These are phyloP conservation scores for Hippocampus barbouri DNA, from an alignment of 2,113 vertebrate genomes.

Conservation along the genomic window DNA sequence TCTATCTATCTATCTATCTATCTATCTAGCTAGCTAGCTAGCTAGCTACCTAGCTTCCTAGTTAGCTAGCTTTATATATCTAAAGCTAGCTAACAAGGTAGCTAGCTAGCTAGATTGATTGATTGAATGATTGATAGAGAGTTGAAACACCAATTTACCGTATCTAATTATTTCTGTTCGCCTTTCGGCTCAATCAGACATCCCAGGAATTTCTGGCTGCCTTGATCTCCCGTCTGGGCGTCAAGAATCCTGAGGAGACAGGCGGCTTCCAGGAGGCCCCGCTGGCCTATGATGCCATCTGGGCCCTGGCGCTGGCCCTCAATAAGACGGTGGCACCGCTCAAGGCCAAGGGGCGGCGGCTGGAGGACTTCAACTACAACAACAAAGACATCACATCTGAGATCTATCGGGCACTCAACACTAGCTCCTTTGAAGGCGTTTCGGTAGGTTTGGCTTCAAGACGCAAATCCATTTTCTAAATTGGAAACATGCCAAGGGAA, in stretches of 20 bases:
- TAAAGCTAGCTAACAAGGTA: no score
- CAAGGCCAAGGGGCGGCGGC: constrained; percentile 77
- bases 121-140: no score
- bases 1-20: no score
- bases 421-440: constrained; percentile 91
- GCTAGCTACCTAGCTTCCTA: no score
- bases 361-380: constrained; percentile 97
- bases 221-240: constrained; percentile 84
- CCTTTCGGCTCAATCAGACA: constrained; percentile 68
- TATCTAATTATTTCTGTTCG: constrained; percentile 6
- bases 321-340: constrained; percentile 89
- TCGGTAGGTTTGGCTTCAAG: constrained; percentile 75
- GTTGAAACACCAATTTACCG: not conserved
- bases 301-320: constrained; percentile 90
- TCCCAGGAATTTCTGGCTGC: constrained; percentile 90
- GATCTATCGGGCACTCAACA: constrained; percentile 94
- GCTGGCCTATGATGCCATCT: constrained; percentile 89
- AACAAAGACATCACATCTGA: constrained; percentile 90
- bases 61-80: no score
- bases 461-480: not conserved
- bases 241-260: constrained; percentile 87
- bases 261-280: constrained; percentile 94
- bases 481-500: not conserved
- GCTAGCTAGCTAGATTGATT: no score
- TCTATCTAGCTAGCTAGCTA: no score